Evolutionary conservation across 2,797 vertebrate genomes (phyloP).

Genomic region (Mormyrops attenuatus): DNA sequence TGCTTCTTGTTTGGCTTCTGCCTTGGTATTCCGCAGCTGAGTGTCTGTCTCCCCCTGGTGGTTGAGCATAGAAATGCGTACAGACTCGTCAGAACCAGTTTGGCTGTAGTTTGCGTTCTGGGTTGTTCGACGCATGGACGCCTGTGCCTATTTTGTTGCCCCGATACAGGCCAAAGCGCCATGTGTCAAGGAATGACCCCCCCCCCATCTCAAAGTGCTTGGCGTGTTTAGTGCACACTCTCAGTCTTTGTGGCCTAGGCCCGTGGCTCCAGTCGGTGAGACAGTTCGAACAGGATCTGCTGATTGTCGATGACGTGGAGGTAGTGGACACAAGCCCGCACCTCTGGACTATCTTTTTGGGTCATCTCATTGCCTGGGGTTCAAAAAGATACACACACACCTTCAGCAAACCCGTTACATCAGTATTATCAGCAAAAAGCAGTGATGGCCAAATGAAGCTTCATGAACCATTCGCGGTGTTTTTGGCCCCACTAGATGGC

Average conservation of each 20-base stretch:
- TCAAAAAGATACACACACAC: conserved; percentile 20
- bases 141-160: background rate
- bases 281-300: conserved; percentile 92
- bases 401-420: background rate
- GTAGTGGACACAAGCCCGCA: conserved; percentile 78
- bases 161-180: background rate
- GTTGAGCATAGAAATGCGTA: background rate
- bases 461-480: background rate
- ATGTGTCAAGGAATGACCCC: background rate
- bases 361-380: conserved; percentile 75
- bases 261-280: conserved; percentile 90
- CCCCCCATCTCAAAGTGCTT: background rate
- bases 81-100: background rate
- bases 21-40: background rate
- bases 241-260: conserved; percentile 50
- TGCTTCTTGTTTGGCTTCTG: background rate
- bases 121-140: too few relatives aligned
- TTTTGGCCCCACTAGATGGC: background rate
- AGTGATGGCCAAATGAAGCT: background rate
- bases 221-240: background rate
- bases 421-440: background rate
- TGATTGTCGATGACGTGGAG: conserved; percentile 96
- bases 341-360: conserved; percentile 78
- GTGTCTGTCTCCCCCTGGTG: conserved; percentile 7
- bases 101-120: background rate